Conservation (phyloP, 1,140 invertebrate genomes). For the Triops cancriformis region DNA sequence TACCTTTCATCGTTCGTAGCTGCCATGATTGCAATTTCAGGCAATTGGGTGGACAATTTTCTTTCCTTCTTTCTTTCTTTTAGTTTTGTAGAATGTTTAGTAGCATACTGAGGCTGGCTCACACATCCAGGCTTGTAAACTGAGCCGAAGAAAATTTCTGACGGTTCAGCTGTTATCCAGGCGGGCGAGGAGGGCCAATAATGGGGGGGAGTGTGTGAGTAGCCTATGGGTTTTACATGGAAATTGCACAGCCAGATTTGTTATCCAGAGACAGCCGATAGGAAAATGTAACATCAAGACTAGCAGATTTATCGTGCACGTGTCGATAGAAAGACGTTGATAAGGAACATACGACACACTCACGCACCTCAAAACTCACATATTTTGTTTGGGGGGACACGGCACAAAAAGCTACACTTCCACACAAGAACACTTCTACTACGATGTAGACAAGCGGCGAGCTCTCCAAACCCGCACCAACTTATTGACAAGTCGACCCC, state of each 20-base stretch:
- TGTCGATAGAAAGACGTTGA: background rate
- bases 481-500: slow-evolving; percentile 12
- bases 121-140: background rate
- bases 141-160: background rate
- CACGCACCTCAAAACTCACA: too few species aligned
- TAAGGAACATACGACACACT: background rate
- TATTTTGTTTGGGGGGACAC: background rate
- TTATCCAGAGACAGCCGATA: background rate
- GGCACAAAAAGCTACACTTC: background rate
- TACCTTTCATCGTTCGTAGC: too few species aligned
- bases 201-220: background rate
- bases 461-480: background rate
- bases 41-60: too few species aligned
- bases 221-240: too few species aligned
- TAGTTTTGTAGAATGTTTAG: too few species aligned
- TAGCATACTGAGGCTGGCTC: too few species aligned
- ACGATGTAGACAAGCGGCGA: background rate
- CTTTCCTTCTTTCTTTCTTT: too few species aligned
- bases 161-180: background rate
- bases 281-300: background rate
- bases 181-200: background rate
- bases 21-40: too few species aligned
- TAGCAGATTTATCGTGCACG: background rate
- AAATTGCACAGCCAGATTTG: too few species aligned
- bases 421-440: background rate